Percentiles rank a stretch among this genome's conserved stretches.
Evolutionary conservation across 2,797 vertebrate genomes (phyloP).

Genomic region (Pipistrellus pygmaeus): DNA sequence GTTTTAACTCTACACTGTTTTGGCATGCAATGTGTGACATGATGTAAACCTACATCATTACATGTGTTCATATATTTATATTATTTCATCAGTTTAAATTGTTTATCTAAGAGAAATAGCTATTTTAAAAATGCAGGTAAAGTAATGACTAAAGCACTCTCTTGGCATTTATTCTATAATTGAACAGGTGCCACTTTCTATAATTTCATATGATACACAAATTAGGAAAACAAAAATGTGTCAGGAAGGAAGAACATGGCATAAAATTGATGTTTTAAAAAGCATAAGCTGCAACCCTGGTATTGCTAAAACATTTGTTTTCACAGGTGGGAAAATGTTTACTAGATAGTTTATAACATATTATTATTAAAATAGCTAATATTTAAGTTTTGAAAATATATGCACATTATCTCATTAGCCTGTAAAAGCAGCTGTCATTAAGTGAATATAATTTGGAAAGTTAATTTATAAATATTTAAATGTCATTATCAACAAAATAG

Average conservation of each 20-base stretch:
- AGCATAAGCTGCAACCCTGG: not conserved
- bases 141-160: not conserved
- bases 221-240: conserved; percentile 42
- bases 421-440: not conserved
- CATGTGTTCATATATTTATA: conserved; percentile 19
- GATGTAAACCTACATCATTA: conserved; percentile 7
- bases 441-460: not conserved
- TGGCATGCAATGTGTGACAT: not conserved
- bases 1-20: not conserved
- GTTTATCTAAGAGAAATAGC: conserved; percentile 19
- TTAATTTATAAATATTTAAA: conserved; percentile 26
- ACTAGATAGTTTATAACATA: not conserved
- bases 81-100: not conserved
- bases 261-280: not conserved
- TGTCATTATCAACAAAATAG: not conserved
- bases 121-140: conserved; percentile 46
- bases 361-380: conserved; percentile 32
- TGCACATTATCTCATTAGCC: not conserved
- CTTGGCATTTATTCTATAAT: not conserved
- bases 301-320: not conserved
- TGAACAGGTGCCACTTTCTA: not conserved
- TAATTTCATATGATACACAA: not conserved
- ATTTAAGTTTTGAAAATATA: conserved; percentile 23
- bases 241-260: not conserved
- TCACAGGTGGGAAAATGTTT: not conserved